phyloP scores from a whole-genome alignment of 2,888 invertebrate genomes.

The Dugesia japonica region DNA sequence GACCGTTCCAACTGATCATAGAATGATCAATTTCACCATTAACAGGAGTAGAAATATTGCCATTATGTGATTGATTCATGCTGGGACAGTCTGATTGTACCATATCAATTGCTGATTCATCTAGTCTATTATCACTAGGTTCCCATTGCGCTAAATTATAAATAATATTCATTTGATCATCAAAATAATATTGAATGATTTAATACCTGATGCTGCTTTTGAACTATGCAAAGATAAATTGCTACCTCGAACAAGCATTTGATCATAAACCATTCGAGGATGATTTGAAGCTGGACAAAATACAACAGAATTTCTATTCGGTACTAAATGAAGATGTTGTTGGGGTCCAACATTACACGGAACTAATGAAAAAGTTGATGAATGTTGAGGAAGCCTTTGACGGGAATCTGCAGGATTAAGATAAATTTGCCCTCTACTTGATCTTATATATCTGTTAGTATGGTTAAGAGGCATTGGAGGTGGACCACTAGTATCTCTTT shows the following conservation, averaged over 20 bases:
- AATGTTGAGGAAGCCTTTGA: conserved; percentile 3
- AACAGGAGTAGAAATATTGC: neutral
- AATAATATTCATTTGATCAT: no score
- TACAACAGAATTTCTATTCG: neutral
- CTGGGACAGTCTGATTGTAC: neutral
- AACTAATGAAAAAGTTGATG: neutral
- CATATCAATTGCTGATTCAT: conserved; percentile 4
- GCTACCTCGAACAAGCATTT: neutral
- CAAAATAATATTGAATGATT: no score
- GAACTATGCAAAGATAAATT: neutral
- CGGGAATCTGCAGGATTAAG: neutral
- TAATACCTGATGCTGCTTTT: neutral
- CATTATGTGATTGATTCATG: neutral
- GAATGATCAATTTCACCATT: neutral
- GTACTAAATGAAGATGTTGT: neutral
- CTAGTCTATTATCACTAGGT: neutral
- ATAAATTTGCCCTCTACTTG: neutral
- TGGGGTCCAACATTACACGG: neutral
- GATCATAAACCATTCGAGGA: neutral
- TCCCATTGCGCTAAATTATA: neutral
- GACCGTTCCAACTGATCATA: neutral
- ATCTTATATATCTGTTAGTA: neutral
- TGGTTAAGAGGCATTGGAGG: neutral
- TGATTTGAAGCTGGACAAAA: neutral
- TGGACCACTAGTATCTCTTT: neutral